Conservation (phyloP, 2,113 vertebrate species). For the Balaenoptera acutorostrata region DNA sequence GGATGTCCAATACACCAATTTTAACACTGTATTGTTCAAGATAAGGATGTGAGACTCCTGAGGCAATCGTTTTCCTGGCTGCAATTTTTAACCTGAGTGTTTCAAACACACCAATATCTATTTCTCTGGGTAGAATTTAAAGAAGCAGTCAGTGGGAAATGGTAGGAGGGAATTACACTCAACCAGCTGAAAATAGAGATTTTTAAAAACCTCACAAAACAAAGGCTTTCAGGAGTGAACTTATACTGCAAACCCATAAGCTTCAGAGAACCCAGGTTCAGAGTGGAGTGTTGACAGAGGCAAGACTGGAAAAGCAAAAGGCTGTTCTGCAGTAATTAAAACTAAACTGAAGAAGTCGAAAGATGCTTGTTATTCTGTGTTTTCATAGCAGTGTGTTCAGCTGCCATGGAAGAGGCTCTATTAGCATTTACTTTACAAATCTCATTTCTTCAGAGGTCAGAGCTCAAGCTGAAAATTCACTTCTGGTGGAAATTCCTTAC, state of each 20-base stretch:
- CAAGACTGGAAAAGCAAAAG: not conserved
- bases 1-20: not conserved
- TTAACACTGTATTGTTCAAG: not conserved
- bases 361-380: constrained; percentile 38
- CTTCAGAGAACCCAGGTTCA: not conserved
- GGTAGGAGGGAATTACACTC: not conserved
- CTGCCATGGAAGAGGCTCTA: not conserved
- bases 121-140: not conserved
- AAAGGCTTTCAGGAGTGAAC: not conserved
- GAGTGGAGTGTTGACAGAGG: not conserved
- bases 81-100: not conserved
- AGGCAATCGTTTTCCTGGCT: not conserved
- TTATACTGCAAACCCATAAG: not conserved
- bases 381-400: constrained; percentile 5
- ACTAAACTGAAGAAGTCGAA: not conserved
- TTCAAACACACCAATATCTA: not conserved
- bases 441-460: constrained; percentile 54
- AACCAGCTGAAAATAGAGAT: not conserved
- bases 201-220: not conserved
- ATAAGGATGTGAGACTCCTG: not conserved
- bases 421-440: constrained; percentile 59
- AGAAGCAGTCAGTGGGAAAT: not conserved
- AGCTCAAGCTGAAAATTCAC: constrained; percentile 59
- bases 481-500: constrained; percentile 23
- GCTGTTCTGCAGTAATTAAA: constrained; percentile 46